These are phyloP conservation scores for Cotesia typhae DNA, from an alignment of 1,140 invertebrate species.

Conservation along the genomic window DNA sequence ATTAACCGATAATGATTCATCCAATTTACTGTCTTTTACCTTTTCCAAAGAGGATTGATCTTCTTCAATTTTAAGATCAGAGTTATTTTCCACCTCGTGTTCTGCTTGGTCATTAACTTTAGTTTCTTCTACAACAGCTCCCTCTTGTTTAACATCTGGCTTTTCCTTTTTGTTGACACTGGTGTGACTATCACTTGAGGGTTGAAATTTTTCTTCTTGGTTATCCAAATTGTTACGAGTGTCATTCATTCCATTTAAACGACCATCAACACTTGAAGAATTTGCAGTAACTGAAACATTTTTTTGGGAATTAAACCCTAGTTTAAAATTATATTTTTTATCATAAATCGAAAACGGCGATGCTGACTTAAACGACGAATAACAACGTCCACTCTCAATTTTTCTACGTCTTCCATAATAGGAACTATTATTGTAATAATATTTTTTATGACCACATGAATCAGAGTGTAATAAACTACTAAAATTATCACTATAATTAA, in stretches of 20 bases:
- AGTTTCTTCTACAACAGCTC: not conserved
- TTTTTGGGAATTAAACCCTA: conserved; percentile 18
- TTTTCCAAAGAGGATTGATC: not conserved
- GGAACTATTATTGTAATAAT: conserved; percentile 12
- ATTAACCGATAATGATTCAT: too few relatives aligned
- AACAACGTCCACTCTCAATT: not conserved
- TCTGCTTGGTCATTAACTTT: not conserved
- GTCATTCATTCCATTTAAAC: conserved; percentile 14
- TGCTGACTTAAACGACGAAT: too few relatives aligned
- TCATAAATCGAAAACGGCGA: too few relatives aligned
- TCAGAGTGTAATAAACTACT: not conserved
- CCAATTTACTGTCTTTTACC: too few relatives aligned
- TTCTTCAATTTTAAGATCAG: not conserved
- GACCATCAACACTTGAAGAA: not conserved
- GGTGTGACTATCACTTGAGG: not conserved
- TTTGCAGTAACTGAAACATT: conserved; percentile 23
- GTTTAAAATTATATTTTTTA: not conserved
- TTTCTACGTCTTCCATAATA: not conserved
- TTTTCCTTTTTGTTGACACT: not conserved
- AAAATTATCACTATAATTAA: too few relatives aligned
- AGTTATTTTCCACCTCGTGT: not conserved
- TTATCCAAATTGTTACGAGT: conserved; percentile 1
- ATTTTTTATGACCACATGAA: not conserved
- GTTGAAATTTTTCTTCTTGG: conserved; percentile 6
- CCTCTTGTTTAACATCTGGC: not conserved